These are phyloP conservation scores for Gymnoscopelus microlampas DNA, from an alignment of 2,797 vertebrate genomes.

Conservation along the genomic window DNA sequence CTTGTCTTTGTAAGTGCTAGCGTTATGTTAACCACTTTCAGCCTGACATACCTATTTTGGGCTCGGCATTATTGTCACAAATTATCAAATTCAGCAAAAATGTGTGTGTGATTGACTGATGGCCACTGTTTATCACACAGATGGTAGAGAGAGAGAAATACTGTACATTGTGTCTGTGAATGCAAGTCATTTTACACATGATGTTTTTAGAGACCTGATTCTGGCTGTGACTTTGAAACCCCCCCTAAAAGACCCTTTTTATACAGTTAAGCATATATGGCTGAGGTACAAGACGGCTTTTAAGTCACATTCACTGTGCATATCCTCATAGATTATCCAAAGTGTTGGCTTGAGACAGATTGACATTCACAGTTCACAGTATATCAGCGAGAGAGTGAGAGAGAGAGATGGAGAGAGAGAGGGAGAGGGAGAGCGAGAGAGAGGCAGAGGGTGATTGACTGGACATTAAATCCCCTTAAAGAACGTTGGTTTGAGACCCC, in stretches of 20 bases:
- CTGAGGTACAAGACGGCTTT: background rate
- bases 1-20: constrained; percentile 1
- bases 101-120: too few relatives aligned
- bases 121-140: too few relatives aligned
- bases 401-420: background rate
- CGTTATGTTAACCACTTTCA: background rate
- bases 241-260: background rate
- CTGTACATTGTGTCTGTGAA: too few relatives aligned
- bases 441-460: background rate
- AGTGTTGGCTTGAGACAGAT: background rate
- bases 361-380: background rate
- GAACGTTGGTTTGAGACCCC: background rate
- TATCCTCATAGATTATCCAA: background rate
- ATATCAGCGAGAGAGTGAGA: background rate
- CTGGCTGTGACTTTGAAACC: too few relatives aligned
- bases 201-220: too few relatives aligned
- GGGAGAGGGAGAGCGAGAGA: background rate
- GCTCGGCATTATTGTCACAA: background rate
- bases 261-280: background rate
- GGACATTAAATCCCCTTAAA: constrained; percentile 5
- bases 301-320: background rate
- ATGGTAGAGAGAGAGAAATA: too few relatives aligned
- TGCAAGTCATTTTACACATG: too few relatives aligned
- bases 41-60: background rate
- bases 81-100: too few relatives aligned